Base-by-base conservation (phyloP, 2,888 invertebrate species). In the Cheiracanthium punctorium region DNA sequence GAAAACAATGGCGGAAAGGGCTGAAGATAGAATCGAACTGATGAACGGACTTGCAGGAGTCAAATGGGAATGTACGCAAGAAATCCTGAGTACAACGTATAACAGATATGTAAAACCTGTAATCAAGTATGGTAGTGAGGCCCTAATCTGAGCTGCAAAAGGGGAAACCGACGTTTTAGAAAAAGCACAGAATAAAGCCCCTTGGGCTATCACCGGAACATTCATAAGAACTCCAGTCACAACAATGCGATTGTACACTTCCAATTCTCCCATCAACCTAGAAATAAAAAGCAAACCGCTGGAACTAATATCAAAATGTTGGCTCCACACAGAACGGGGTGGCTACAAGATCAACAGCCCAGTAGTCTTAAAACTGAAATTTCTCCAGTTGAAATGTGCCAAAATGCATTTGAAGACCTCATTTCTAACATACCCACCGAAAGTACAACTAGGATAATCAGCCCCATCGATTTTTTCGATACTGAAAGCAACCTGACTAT, bases 191-290 rank as follows among this genome's bases (percentile, higher is more conserved):
- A 77, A 77, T 20, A 77, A 41, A 77, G 32, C 32, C 48, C 48
- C 48, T 33, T 1, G 69, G 12, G 20, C 48, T 30, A 52, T 48
- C 41, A 77, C 32, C 0, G 32, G n/a, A 67, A 32, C 52, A 14
- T 30, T 69, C 5, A 10, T 32, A 33, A 41, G 41, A 14, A 67
- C 65, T 0, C 65, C 65, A 0, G 17, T 76, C 5, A 17, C 30
- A 41, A 28, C 76, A 20, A 41, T 67, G 67, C 67, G 65, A 76
- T 14, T 29, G 12, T 76, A 76, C 20, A 76, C 67, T 76, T 65
- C 67, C 5, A 76, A 76, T 29, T 43, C 29, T 0, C 41, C 76
- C 5, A 67, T 67, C 8, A 24, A 33, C 17, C 14, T n/a, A 17
- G 72, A 72, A 48, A 43, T 43, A 4, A 72, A 72, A 43, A 72